These are phyloP conservation scores for Nemotelus pantherinus DNA, from an alignment of 2,888 invertebrate species.

Conservation along the genomic window DNA sequence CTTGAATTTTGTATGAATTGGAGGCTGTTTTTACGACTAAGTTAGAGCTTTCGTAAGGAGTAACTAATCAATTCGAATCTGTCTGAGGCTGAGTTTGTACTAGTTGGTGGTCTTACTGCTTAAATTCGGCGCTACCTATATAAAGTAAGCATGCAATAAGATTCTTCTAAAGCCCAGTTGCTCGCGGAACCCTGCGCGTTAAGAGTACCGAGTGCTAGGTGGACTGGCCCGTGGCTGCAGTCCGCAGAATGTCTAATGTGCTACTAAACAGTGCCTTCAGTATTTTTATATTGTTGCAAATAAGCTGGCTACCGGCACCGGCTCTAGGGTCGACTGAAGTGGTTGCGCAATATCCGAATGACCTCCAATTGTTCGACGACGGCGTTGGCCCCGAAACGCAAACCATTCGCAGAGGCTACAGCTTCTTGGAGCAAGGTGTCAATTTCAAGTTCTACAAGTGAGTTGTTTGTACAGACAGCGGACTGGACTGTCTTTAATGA, in stretches of 20 bases:
- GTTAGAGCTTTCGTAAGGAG: no score
- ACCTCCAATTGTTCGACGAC: slow-evolving; percentile 4
- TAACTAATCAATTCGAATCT: no score
- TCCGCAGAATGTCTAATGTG: not conserved
- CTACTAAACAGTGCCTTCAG: not conserved
- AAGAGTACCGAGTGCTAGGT: no score
- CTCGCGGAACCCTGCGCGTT: not conserved
- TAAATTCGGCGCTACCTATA: slow-evolving; percentile 10
- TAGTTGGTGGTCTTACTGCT: not conserved
- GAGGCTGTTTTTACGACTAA: not conserved
- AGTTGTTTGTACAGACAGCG: not conserved
- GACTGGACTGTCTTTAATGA: not conserved
- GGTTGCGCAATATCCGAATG: slow-evolving; percentile 30
- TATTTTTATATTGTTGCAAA: not conserved
- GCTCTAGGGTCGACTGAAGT: slow-evolving; percentile 1
- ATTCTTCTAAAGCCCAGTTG: slow-evolving; percentile 17
- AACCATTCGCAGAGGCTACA: not conserved
- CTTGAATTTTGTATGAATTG: not conserved
- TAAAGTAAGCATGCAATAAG: slow-evolving; percentile 11
- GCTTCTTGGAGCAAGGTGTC: slow-evolving; percentile 10
- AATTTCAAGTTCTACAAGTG: slow-evolving; percentile 36
- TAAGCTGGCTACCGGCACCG: not conserved
- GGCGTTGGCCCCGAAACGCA: not conserved
- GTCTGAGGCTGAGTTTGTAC: no score
- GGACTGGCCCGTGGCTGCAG: not conserved